These are phyloP conservation scores for Epinephelus fuscoguttatus DNA, from an alignment of 2,113 vertebrate species.

Conservation along the genomic window DNA sequence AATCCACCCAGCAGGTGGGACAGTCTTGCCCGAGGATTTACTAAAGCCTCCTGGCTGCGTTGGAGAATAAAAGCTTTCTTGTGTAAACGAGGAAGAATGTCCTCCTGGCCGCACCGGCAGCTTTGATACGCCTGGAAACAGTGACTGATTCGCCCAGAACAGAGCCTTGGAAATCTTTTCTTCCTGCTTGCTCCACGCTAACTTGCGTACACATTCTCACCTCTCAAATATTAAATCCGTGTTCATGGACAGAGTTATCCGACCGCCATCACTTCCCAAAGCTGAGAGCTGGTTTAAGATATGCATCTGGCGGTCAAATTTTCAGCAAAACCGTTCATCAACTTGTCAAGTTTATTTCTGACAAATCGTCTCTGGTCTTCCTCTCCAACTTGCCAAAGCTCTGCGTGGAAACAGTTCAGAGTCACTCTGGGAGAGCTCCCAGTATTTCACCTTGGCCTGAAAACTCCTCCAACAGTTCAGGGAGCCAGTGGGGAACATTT, in stretches of 20 bases:
- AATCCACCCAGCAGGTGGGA: slow-evolving; percentile 54
- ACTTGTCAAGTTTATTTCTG: slow-evolving; percentile 58
- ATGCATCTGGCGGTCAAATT: slow-evolving; percentile 43
- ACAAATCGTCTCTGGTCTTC: slow-evolving; percentile 51
- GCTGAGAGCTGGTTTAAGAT: slow-evolving; percentile 29
- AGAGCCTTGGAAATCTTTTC: slow-evolving; percentile 30
- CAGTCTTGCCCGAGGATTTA: slow-evolving; percentile 41
- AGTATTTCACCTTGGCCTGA: slow-evolving; percentile 43
- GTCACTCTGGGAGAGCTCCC: slow-evolving; percentile 42
- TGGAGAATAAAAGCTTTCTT: slow-evolving; percentile 23
- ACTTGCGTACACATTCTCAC: slow-evolving; percentile 19
- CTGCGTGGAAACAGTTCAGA: slow-evolving; percentile 35
- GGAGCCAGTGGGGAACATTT: slow-evolving; percentile 26
- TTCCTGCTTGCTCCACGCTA: background rate
- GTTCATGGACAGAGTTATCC: slow-evolving; percentile 33
- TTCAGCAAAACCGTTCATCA: slow-evolving; percentile 59
- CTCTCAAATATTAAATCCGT: slow-evolving; percentile 10
- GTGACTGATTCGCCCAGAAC: slow-evolving; percentile 35
- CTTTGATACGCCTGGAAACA: slow-evolving; percentile 56
- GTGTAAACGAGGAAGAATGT: slow-evolving; percentile 42
- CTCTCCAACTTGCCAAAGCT: slow-evolving; percentile 32
- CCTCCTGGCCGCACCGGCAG: slow-evolving; percentile 37
- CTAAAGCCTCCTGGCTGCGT: slow-evolving; percentile 30
- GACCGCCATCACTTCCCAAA: slow-evolving; percentile 30
- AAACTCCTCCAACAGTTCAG: slow-evolving; percentile 10